These are phyloP conservation scores for Mythimna impura DNA, from an alignment of 2,888 invertebrate species.

Conservation along the genomic window DNA sequence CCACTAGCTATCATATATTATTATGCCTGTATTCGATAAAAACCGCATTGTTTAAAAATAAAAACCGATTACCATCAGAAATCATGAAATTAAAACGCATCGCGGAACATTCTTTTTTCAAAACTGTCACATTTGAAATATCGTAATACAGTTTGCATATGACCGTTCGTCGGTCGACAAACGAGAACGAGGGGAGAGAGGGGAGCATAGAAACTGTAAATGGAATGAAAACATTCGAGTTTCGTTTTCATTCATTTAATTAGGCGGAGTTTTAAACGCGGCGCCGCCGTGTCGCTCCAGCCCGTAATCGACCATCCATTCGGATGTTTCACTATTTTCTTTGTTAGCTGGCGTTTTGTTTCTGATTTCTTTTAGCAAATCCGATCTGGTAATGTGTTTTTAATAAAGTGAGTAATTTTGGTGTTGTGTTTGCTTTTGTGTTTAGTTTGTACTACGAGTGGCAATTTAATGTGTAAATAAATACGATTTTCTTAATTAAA, in stretches of 20 bases:
- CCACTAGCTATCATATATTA: too few species aligned
- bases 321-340: slow-evolving; percentile 74
- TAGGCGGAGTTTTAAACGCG: slow-evolving; percentile 85
- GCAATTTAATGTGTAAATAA: background rate
- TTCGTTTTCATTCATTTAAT: slow-evolving; percentile 89
- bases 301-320: slow-evolving; percentile 79
- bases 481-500: slow-evolving; percentile 7
- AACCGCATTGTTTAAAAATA: slow-evolving; percentile 25
- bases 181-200: slow-evolving; percentile 72
- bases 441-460: slow-evolving; percentile 32
- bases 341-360: slow-evolving; percentile 63
- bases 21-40: background rate
- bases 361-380: slow-evolving; percentile 63
- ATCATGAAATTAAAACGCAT: slow-evolving; percentile 65
- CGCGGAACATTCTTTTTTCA: slow-evolving; percentile 56
- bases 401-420: slow-evolving; percentile 36
- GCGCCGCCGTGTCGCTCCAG: slow-evolving; percentile 82
- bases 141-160: slow-evolving; percentile 80
- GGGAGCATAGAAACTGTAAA: slow-evolving; percentile 83
- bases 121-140: slow-evolving; percentile 72
- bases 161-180: slow-evolving; percentile 72
- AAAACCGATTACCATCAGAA: slow-evolving; percentile 24
- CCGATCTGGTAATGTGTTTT: slow-evolving; percentile 55
- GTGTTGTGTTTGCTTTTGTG: slow-evolving; percentile 17
- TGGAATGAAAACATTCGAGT: slow-evolving; percentile 89